Percentiles rank a stretch among this genome's conserved stretches.
phyloP scores from a whole-genome alignment of 2,888 invertebrate species.

The Volucella bombylans region DNA sequence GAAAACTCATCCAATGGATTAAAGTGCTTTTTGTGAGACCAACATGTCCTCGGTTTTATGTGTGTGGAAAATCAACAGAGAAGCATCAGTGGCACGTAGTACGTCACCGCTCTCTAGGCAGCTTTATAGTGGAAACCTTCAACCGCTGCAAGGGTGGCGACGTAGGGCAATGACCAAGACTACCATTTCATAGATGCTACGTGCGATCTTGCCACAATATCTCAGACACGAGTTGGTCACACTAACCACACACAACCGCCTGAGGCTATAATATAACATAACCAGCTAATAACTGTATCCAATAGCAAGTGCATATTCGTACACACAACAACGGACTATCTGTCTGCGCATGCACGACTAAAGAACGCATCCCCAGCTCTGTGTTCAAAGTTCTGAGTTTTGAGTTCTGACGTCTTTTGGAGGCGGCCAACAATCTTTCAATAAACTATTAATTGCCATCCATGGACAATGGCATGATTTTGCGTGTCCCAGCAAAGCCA shows the following conservation, averaged over 20 bases:
- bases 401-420: conserved; percentile 24
- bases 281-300: conserved; percentile 70
- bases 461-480: conserved; percentile 66
- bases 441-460: conserved; percentile 71
- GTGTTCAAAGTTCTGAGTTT: conserved; percentile 8
- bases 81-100: conserved; percentile 69
- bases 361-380: conserved; percentile 29
- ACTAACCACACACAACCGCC: conserved; percentile 50
- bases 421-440: conserved; percentile 72
- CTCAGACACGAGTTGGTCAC: conserved; percentile 70
- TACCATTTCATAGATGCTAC: conserved; percentile 71
- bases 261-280: conserved; percentile 44
- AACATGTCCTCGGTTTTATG: conserved; percentile 56
- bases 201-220: conserved; percentile 64
- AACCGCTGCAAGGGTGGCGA: conserved; percentile 67
- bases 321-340: neutral
- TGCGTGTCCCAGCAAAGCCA: conserved; percentile 66
- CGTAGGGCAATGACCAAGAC: conserved; percentile 69
- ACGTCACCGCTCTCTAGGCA: conserved; percentile 23
- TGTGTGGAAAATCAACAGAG: conserved; percentile 68
- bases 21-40: conserved; percentile 51
- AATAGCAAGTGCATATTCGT: conserved; percentile 23
- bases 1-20: conserved; percentile 45
- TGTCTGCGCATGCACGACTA: conserved; percentile 21
- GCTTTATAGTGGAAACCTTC: conserved; percentile 35